phyloP scores from a whole-genome alignment of 2,113 vertebrate species.

The Pimephales promelas region DNA sequence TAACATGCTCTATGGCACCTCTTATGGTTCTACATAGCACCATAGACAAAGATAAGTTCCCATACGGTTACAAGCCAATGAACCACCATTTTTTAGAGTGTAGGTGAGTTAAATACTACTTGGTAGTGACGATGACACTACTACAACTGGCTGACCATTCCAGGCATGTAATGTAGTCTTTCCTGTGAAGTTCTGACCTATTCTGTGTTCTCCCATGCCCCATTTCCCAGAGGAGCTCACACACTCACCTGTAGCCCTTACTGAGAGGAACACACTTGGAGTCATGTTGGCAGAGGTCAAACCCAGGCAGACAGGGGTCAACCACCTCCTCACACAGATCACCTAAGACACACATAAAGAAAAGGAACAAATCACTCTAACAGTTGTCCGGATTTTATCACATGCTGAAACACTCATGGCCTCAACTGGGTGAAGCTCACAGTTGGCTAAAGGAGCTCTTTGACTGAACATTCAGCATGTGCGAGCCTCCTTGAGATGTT shows the following conservation, averaged over 20 bases:
- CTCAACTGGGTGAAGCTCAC: not conserved
- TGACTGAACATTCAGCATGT: conserved; percentile 34
- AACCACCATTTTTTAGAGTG: too few relatives aligned
- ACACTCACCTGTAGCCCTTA: conserved; percentile 83
- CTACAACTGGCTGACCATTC: not conserved
- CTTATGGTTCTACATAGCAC: too few relatives aligned
- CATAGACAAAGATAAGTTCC: too few relatives aligned
- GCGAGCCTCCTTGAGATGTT: conserved; percentile 30
- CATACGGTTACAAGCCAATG: too few relatives aligned
- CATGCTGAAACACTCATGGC: conserved; percentile 38
- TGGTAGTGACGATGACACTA: not conserved
- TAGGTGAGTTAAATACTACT: not conserved
- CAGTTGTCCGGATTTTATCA: conserved; percentile 6
- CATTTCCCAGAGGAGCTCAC: not conserved
- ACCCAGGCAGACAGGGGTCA: conserved; percentile 83
- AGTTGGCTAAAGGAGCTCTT: conserved; percentile 21
- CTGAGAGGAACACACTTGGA: conserved; percentile 87
- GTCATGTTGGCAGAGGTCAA: conserved; percentile 89
- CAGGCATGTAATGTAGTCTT: conserved; percentile 1
- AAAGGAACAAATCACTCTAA: not conserved
- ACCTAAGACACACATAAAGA: conserved; percentile 72
- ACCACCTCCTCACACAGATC: conserved; percentile 93
- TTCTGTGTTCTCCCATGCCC: too few relatives aligned
- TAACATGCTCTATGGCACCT: too few relatives aligned
- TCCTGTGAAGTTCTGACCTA: conserved; percentile 41